A percentile compares a stretch with the other conserved stretches of the same genome.
phyloP scores from a whole-genome alignment of 2,797 vertebrate species.

The Alca torda region DNA sequence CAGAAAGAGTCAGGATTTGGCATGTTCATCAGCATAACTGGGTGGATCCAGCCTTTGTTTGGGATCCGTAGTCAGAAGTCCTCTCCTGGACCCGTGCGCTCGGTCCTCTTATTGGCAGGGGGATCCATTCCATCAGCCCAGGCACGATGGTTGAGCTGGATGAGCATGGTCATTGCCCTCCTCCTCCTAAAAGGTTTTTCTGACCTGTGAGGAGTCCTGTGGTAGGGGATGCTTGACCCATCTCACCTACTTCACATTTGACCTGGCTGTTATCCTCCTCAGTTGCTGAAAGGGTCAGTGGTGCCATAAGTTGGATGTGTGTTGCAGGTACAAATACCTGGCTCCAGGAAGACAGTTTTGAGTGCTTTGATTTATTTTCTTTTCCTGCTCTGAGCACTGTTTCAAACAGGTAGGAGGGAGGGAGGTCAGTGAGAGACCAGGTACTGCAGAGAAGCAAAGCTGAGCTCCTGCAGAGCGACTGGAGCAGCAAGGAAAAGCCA shows the following conservation, averaged over 20 bases:
- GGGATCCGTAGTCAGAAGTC: neutral
- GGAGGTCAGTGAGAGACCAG: neutral
- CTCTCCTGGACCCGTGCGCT: neutral
- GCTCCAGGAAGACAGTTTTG: neutral
- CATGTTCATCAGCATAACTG: too few species aligned
- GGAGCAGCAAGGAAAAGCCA: neutral
- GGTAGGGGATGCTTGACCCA: neutral
- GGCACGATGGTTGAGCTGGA: neutral
- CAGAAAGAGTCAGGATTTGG: neutral
- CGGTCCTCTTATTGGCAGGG: accelerated
- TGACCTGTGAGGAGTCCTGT: neutral
- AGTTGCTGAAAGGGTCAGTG: neutral
- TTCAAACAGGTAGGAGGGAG: neutral
- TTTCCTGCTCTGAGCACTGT: neutral
- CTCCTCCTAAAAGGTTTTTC: neutral
- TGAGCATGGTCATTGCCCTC: neutral
- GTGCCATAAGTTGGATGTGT: neutral
- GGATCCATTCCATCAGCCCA: neutral
- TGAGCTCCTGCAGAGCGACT: neutral
- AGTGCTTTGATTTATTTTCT: neutral
- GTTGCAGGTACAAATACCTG: neutral
- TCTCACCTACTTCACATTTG: neutral
- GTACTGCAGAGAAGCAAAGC: neutral
- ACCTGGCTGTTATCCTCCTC: neutral
- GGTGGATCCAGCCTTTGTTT: neutral